Evolutionary conservation across 1,140 invertebrate genomes (phyloP), one percentile per base, ranked within the genome.

Genomic region (Proales similis): DNA sequence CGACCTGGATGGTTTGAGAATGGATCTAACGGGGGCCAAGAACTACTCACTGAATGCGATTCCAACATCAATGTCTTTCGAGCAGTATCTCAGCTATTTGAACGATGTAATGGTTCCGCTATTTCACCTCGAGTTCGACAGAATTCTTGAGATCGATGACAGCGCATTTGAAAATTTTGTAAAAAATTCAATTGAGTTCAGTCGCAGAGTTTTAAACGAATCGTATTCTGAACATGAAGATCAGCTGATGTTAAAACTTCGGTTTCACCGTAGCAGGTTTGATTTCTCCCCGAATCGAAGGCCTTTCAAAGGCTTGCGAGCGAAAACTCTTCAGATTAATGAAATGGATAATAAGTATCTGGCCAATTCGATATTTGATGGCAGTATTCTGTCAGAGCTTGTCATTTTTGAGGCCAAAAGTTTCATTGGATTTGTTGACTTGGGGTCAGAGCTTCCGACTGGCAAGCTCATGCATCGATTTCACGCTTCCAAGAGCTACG

Each of bases 361-460:
- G 51, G 11, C 19, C 19, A 57, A 57, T 57, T 57, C 51, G 3
- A 24, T 57, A 22, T 57, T 57, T 14, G 51, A 57, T 20, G 7
- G 4, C 20, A 6, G 36, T 3, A 17, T 42, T n/a, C 19, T 57
- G 11, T 57, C 51, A 12, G 36, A 57, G 22, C 30, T 57, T 5
- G 30, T 19, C 32, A 57, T 57, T 26, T 36, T 42, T 19, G 45
- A 57, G 17, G 29, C 51, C 12, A 5, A 9, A 29, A 57, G 32
- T 57, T 57, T 57, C 45, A 57, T 57, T n/a, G 51, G 51, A 4
- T 57, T 57, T 24, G 32, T 57, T 26, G 51, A 57, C 27, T 4
- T 42, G 11, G 51, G 51, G 17, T 11, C 17, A 1, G 45, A 17
- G 29, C 32, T 57, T 17, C 51, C 51, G 20, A 57, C 29, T 42